Evolutionary conservation across 2,113 vertebrate genomes (phyloP).

Genomic region (Oncorhynchus tshawytscha): DNA sequence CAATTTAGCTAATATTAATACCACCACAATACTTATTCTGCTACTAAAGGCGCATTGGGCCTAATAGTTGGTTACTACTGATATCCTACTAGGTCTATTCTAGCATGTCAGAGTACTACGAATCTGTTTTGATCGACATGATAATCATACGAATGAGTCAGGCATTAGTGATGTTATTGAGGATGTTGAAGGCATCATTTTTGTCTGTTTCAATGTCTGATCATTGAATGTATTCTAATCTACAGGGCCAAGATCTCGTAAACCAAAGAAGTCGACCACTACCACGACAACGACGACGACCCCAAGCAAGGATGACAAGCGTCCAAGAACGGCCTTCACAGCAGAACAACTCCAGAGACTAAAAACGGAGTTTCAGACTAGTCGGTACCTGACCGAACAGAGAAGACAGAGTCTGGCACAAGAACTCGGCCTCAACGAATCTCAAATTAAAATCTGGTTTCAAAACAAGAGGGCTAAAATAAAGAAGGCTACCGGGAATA

Average conservation of each 20-base stretch:
- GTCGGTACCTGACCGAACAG: constrained; percentile 88
- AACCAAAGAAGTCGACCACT: constrained; percentile 85
- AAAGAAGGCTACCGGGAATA: constrained; percentile 83
- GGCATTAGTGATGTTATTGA: not conserved
- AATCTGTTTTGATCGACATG: not conserved
- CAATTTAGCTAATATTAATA: not conserved
- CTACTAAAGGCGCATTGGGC: not conserved
- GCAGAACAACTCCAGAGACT: constrained; percentile 85
- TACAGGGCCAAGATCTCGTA: constrained; percentile 89
- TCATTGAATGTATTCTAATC: constrained; percentile 5
- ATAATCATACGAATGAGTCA: not conserved
- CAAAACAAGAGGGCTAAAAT: constrained; percentile 93
- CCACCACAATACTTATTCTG: not conserved
- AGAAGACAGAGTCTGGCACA: constrained; percentile 81
- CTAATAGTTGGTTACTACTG: not conserved
- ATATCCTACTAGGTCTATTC: not conserved
- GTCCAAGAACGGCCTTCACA: constrained; percentile 88
- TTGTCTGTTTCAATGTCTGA: not conserved
- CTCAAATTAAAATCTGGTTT: constrained; percentile 94
- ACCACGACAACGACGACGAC: not conserved
- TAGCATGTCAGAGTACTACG: too few species aligned
- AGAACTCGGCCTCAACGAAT: constrained; percentile 87
- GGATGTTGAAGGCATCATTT: not conserved
- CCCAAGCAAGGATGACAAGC: constrained; percentile 83
- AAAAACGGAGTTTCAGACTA: constrained; percentile 85